phyloP scores from a whole-genome alignment of 2,888 invertebrate genomes.

The Ligdia adustata region DNA sequence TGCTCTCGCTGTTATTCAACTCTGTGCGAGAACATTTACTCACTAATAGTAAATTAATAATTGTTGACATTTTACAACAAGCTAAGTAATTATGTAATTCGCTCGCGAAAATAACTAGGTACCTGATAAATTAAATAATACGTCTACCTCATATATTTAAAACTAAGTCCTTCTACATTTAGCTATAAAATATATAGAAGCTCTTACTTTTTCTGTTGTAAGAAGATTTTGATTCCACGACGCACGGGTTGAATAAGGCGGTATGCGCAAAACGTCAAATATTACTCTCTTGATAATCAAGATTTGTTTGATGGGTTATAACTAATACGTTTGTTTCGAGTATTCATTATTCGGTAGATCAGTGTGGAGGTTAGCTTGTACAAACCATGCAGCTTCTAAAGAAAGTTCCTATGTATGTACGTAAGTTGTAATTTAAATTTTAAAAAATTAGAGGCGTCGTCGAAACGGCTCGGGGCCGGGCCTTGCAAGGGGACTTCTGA shows the following conservation, averaged over 20 bases:
- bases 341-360: conserved; percentile 78
- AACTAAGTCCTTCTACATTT: too few relatives aligned
- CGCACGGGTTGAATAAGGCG: conserved; percentile 45
- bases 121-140: too few relatives aligned
- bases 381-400: conserved; percentile 84
- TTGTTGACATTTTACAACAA: too few relatives aligned
- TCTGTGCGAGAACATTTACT: conserved; percentile 40
- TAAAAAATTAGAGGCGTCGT: conserved; percentile 73
- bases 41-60: too few relatives aligned
- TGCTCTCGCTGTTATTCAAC: conserved; percentile 46
- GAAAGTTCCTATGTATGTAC: conserved; percentile 84
- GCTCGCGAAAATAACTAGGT: too few relatives aligned
- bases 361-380: conserved; percentile 83
- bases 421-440: conserved; percentile 81
- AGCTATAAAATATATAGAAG: too few relatives aligned
- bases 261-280: conserved; percentile 40
- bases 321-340: conserved; percentile 71
- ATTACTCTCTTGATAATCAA: conserved; percentile 67
- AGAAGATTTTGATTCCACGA: too few relatives aligned
- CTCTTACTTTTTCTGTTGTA: too few relatives aligned
- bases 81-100: too few relatives aligned
- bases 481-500: conserved; percentile 53
- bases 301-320: conserved; percentile 66
- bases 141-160: too few relatives aligned
- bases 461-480: conserved; percentile 57